phyloP scores from a whole-genome alignment of 2,888 invertebrate species.

The Melanostoma mellinum region DNA sequence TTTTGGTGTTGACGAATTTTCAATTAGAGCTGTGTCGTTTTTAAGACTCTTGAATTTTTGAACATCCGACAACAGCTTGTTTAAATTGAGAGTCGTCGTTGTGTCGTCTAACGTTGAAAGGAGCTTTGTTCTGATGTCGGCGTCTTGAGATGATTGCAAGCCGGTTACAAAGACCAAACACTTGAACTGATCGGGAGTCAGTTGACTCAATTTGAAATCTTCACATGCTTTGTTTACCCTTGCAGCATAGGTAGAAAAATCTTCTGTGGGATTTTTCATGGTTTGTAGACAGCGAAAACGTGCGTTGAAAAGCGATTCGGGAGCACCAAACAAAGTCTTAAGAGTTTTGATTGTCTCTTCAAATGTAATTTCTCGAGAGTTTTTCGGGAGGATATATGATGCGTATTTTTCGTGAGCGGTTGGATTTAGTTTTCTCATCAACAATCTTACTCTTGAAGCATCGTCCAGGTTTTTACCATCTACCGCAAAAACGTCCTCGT shows the following conservation, averaged over 20 bases:
- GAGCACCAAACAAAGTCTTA: neutral
- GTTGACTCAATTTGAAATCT: conserved; percentile 42
- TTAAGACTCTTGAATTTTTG: conserved; percentile 5
- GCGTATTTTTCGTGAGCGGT: conserved; percentile 13
- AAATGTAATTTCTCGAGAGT: conserved; percentile 12
- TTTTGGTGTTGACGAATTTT: neutral
- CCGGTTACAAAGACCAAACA: conserved; percentile 38
- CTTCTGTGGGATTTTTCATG: conserved; percentile 21
- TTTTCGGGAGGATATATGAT: neutral
- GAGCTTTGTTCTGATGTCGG: conserved; percentile 38
- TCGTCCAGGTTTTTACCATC: neutral
- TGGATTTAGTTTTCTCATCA: conserved; percentile 3
- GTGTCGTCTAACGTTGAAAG: conserved; percentile 9
- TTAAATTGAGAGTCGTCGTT: neutral
- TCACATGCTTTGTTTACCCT: conserved; percentile 41
- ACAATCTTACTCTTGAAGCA: neutral
- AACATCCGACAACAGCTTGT: conserved; percentile 17
- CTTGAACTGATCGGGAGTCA: conserved; percentile 61
- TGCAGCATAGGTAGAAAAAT: conserved; percentile 29
- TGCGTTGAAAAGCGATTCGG: conserved; percentile 2
- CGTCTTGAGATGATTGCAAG: conserved; percentile 12
- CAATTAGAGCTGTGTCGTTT: conserved; percentile 13
- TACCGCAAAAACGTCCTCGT: neutral
- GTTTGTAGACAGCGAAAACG: conserved; percentile 20
- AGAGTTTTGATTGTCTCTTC: too few species aligned